Base-by-base conservation (phyloP, 2,888 invertebrate species). In the Dugesia japonica region DNA sequence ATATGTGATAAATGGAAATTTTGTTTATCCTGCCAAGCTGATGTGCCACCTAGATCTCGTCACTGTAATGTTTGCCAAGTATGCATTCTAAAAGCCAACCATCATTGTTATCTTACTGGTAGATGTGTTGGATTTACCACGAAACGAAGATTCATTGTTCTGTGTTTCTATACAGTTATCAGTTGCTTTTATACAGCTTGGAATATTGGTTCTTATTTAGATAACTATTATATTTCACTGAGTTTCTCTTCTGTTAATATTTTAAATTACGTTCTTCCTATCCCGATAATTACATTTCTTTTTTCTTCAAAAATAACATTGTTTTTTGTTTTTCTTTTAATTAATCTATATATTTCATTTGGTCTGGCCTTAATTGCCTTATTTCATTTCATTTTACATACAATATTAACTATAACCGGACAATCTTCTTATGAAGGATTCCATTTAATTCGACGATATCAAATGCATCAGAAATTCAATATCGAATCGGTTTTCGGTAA, bases 21-120 rank as follows among this genome's bases (percentile, higher is more conserved):
- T 28, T 72, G 72, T 23, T 1, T 31, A 1, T 26, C 72, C 15
- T 72, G 72, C 31, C 7, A 72, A 7, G 28, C n/a, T 4, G 4
- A 13, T 7, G 72, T n/a, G 4, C 72, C 72, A 13, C 72, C 72
- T 4, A 27, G 72, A n/a, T 7, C 7, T 31, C n/a, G 1, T 31
- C 72, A 72, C 72, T 72, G 72, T n/a, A 72, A 72, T 4, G 28
- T 72, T n/a, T 72, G 72, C n/a, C 28, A 72, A 72, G 72, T 72
- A 4, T 72, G 72, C n/a, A 72, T 72, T 72, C 28, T 72, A 1
- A 27, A n/a, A 27, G n/a, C 9, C n/a, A 31, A 72, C n/a, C 72
- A 72, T 72, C 72, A 72, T 31, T 72, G 72, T 72, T 72, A 26
- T 20, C n/a, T 72, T 1, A 72, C 72, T 26, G 72, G 17, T 13